Percentiles rank a stretch among this genome's conserved stretches.
Evolutionary conservation across 2,888 invertebrate genomes (phyloP).

Genomic region (Drosophila bunnanda): DNA sequence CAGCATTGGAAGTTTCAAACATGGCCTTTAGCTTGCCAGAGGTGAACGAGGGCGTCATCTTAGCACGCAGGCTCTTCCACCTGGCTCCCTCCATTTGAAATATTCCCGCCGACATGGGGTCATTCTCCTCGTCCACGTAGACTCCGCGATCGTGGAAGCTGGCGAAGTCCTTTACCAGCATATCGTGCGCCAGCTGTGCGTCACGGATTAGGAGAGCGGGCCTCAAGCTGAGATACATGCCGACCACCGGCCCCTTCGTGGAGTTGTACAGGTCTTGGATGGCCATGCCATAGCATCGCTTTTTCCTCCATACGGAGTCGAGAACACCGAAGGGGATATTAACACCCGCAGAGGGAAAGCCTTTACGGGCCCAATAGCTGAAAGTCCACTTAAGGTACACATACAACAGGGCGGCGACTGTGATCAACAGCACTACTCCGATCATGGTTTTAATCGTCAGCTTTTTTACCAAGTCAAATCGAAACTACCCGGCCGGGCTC

Average conservation of each 20-base stretch:
- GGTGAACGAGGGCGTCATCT: constrained; percentile 89
- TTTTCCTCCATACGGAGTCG: constrained; percentile 86
- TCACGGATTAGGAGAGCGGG: constrained; percentile 88
- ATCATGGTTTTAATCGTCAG: constrained; percentile 18
- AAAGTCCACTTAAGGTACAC: constrained; percentile 76
- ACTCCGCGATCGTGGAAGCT: constrained; percentile 89
- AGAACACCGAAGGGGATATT: constrained; percentile 88
- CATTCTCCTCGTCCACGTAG: constrained; percentile 86
- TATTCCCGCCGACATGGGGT: constrained; percentile 87
- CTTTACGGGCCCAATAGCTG: constrained; percentile 86
- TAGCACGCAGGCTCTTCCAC: constrained; percentile 88
- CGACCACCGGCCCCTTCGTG: constrained; percentile 85
- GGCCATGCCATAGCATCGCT: constrained; percentile 87
- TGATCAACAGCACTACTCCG: constrained; percentile 21
- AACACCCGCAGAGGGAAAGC: constrained; percentile 86
- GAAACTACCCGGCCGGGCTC: not conserved
- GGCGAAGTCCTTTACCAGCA: constrained; percentile 88
- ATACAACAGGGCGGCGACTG: constrained; percentile 32
- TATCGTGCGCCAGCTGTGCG: constrained; percentile 87
- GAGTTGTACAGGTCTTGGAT: constrained; percentile 86
- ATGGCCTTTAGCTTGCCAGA: constrained; percentile 89
- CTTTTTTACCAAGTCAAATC: not conserved
- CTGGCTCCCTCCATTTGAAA: constrained; percentile 85
- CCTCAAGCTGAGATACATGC: constrained; percentile 87
- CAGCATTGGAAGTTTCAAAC: constrained; percentile 87